phyloP scores from a whole-genome alignment of 92 coral and sea anemone genomes.

The Heteractis magnifica region DNA sequence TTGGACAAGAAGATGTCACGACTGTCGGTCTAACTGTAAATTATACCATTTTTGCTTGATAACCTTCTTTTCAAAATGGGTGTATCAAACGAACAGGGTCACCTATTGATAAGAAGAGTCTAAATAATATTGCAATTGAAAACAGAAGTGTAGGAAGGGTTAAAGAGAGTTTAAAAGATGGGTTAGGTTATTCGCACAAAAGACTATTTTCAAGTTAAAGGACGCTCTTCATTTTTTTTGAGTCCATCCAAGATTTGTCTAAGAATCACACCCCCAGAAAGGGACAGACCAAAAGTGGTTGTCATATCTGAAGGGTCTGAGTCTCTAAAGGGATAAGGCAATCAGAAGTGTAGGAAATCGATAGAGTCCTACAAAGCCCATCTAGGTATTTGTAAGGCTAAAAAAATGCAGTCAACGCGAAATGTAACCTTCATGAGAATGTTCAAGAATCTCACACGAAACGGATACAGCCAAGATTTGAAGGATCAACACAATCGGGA shows the following conservation, averaged over 20 bases:
- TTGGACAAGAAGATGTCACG: neutral
- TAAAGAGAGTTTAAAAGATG: neutral
- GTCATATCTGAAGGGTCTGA: neutral
- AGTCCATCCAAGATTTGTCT: neutral
- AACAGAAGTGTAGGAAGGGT: neutral
- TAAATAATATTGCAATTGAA: neutral
- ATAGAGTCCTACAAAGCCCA: neutral
- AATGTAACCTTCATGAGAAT: neutral
- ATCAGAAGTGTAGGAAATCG: neutral
- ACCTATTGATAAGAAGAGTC: too few relatives aligned
- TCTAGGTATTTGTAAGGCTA: neutral
- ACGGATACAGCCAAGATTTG: constrained; percentile 4
- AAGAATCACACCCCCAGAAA: neutral
- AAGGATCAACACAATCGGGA: neutral
- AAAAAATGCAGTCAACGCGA: constrained; percentile 3
- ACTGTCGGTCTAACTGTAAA: neutral
- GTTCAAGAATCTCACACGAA: neutral
- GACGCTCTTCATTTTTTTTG: neutral
- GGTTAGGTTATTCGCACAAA: neutral
- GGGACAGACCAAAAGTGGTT: neutral
- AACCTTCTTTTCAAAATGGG: neutral
- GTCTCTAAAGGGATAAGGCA: neutral
- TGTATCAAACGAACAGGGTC: too few relatives aligned
- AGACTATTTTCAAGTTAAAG: neutral
- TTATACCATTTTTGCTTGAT: neutral